A percentile compares a stretch with the other conserved stretches of the same genome.
These are phyloP conservation scores for Matsumurasca onukii DNA, from an alignment of 1,140 invertebrate species.

Conservation along the genomic window DNA sequence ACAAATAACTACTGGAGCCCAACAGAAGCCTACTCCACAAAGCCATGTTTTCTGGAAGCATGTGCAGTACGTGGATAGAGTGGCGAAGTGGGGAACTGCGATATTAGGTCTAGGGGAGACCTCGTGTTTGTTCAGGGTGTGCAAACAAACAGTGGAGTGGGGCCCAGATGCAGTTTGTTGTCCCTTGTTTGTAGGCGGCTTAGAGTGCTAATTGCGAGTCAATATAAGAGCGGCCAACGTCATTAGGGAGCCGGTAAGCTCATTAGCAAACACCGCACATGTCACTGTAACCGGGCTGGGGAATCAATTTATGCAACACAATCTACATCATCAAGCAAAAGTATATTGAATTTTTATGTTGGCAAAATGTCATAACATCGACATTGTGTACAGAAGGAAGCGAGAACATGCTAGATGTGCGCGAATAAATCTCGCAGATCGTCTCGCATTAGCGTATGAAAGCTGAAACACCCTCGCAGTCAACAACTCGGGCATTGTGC, in stretches of 20 bases:
- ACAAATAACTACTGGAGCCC: too few relatives aligned
- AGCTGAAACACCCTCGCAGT: neutral
- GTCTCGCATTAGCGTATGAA: slow-evolving; percentile 16
- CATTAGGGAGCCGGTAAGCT: slow-evolving; percentile 15
- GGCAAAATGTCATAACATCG: too few relatives aligned
- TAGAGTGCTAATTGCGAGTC: slow-evolving; percentile 22
- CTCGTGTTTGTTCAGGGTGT: slow-evolving; percentile 9
- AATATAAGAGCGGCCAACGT: slow-evolving; percentile 11
- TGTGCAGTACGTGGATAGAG: neutral
- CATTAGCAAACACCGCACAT: neutral
- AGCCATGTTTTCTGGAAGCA: too few relatives aligned
- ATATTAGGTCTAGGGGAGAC: slow-evolving; percentile 11
- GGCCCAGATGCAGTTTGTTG: slow-evolving; percentile 21
- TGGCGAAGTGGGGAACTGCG: neutral
- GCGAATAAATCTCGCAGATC: too few relatives aligned
- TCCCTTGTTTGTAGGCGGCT: slow-evolving; percentile 7
- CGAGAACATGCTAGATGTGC: too few relatives aligned
- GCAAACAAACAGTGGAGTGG: slow-evolving; percentile 5
- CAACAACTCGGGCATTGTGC: neutral
- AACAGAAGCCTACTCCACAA: too few relatives aligned
- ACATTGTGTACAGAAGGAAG: too few relatives aligned
- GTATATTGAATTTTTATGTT: too few relatives aligned
- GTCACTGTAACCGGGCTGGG: too few relatives aligned
- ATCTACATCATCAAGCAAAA: too few relatives aligned
- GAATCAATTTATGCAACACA: too few relatives aligned